Conservation (phyloP, 2,113 vertebrate species). For the Alexandromys fortis region DNA sequence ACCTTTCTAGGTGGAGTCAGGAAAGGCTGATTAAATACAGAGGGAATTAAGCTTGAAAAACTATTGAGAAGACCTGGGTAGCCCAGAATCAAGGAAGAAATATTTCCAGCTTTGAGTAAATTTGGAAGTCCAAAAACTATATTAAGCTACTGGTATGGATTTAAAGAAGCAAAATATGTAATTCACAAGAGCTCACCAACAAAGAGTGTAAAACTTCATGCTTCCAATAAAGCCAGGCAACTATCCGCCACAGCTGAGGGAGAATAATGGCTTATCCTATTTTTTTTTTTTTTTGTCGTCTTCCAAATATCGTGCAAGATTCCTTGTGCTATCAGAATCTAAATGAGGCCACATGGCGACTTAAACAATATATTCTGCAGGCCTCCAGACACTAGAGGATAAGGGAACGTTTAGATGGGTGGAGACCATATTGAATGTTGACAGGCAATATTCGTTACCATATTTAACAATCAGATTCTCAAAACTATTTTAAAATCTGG, state of each 20-base stretch:
- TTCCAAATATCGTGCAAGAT: conserved; percentile 12
- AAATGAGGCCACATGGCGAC: background rate
- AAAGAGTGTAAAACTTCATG: background rate
- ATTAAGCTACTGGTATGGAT: background rate
- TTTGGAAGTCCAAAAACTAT: conserved; percentile 14
- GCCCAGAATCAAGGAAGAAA: conserved; percentile 19
- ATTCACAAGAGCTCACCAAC: conserved; percentile 13
- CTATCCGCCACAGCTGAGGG: background rate
- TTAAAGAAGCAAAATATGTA: background rate
- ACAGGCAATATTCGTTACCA: background rate
- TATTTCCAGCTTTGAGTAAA: background rate
- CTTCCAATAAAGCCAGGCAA: background rate
- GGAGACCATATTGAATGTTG: background rate
- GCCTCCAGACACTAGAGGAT: background rate
- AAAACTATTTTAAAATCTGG: conserved; percentile 19
- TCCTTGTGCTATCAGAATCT: conserved; percentile 7
- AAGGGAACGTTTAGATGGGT: background rate
- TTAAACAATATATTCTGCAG: background rate
- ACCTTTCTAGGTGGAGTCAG: background rate
- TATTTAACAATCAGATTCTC: background rate
- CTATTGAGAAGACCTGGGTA: background rate
- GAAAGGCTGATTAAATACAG: background rate
- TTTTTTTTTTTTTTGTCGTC: background rate
- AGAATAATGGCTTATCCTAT: background rate
- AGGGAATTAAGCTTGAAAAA: conserved; percentile 13